Evolutionary conservation across 2,113 vertebrate genomes (phyloP), one percentile per base, ranked within the genome.

Genomic region (Neogale vison): DNA sequence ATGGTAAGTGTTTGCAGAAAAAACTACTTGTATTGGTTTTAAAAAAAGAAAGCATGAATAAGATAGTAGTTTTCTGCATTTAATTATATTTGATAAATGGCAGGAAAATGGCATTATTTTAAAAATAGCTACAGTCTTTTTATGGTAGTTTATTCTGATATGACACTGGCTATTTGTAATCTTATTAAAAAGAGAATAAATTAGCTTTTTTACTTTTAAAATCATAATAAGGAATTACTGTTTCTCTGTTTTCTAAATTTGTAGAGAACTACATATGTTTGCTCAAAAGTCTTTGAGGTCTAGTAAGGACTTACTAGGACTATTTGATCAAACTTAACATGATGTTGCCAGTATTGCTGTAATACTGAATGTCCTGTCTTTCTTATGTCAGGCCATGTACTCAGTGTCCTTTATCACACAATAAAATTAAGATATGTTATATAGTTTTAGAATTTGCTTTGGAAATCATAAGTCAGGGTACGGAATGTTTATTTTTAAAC

Each of bases 1-100:
- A 99, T 99, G 99, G 99, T 99, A 98, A 99, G 99, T 99, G 1
- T 95, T 77, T 77, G 36, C 4, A 79, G 42, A 82, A 79, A 92
- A 84, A 55, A 65, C 7, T 42, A 4, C 7, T 89, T 80, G 81
- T 55, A 39, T 42, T 94, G 47, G 21, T 92, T 80, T 74, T 15
- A 72, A 55, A 81, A 36, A 59, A 77, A 29, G 12, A 50, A 77
- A 61, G 6, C 34, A 4, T 72, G 21, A 82, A 20, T 57, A 65
- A 61, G 14, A 4, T 72, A 79, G 24, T 26, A 21, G 4, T 76
- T 93, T 94, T 84, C 26, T 82, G 12, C 24, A 31, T 81, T 85
- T 85, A 69, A 57, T 95, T 91, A 11, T 88, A 63, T 82, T 88
- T 88, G n/a, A 61, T 77, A 96, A 96, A 52, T 93, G 34, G 14